Conservation (phyloP, 2,113 vertebrate species). For the Oenanthe oenanthe region DNA sequence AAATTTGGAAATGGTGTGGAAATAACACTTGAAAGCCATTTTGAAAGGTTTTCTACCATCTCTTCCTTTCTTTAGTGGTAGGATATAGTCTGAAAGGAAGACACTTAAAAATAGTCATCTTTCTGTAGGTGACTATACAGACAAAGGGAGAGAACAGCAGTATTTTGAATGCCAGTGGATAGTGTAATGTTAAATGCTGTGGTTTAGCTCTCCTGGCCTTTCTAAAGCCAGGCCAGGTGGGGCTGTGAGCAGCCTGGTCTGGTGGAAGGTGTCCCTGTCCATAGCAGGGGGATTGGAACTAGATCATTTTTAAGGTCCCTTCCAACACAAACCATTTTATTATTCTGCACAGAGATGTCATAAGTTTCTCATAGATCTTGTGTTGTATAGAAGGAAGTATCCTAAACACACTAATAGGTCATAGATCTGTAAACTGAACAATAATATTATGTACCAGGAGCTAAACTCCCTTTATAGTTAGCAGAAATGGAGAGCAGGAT, state of each 20-base stretch:
- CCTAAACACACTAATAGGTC: neutral
- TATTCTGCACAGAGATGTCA: neutral
- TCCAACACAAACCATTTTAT: neutral
- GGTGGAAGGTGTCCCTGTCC: neutral
- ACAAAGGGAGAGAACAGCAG: neutral
- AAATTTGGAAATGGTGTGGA: neutral
- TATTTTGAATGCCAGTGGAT: neutral
- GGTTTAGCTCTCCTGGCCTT: neutral
- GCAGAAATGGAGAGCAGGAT: neutral
- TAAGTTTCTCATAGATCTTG: neutral
- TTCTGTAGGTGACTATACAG: neutral
- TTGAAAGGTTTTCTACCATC: neutral
- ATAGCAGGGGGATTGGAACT: neutral
- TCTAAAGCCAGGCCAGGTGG: neutral
- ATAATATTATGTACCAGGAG: neutral
- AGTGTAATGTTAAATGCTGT: neutral
- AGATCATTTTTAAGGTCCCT: neutral
- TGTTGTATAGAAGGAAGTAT: neutral
- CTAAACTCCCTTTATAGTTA: neutral
- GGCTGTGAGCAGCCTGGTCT: neutral
- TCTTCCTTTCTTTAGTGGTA: neutral
- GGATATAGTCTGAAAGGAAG: neutral
- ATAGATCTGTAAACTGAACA: neutral
- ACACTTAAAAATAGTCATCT: neutral
- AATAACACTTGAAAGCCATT: constrained; percentile 36